Base-by-base conservation (phyloP, 2,888 invertebrate species). In the Tubiluchus corallicola region DNA sequence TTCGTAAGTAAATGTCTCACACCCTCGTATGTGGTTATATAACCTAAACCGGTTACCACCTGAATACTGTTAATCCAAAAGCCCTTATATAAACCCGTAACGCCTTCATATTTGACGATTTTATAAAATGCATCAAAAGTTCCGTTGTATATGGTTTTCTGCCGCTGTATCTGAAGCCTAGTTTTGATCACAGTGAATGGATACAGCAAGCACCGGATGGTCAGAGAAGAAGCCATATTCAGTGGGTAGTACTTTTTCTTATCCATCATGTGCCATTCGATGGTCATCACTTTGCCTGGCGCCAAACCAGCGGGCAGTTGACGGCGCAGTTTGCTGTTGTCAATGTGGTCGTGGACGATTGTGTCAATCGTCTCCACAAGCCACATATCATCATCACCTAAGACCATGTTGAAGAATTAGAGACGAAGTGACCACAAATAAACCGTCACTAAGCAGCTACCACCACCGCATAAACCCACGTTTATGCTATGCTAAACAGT, bases 201-300 rank as follows among this genome's bases (percentile, higher is more conserved):
- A 63, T 94, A 94, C 0, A 94, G 72, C 21, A 81, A 72, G 47
- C 70, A 71, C 50, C 76, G 67, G 59, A 82, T 75, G 51, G 77
- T 72, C 53, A 87, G 80, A 40, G 83, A 82, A 58, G 88, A 90
- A 13, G 85, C 66, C 69, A 90, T 80, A 46, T 87, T 87, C 45
- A 94, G 67, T 0, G 92, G 90, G 59, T 84, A 84, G 62, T 92
- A 96, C 61, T 87, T 88, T 40, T 72, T 73, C 58, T 87, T 90
- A 64, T 96, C 83, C 87, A 96, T 83, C 94, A 96, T 96, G 52
- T 88, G 76, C 83, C 92, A 85, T 66, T 96, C 94, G 49, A 96
- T 88, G 3, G 80, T 87, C 37, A 53, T 52, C 4, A 59, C 50
- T 3, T 17, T 29, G 3, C 19, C 41, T 18, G 17, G n/a, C n/a